phyloP scores from a whole-genome alignment of 23 tunicate genomes.

The Phallusia fumigata region DNA sequence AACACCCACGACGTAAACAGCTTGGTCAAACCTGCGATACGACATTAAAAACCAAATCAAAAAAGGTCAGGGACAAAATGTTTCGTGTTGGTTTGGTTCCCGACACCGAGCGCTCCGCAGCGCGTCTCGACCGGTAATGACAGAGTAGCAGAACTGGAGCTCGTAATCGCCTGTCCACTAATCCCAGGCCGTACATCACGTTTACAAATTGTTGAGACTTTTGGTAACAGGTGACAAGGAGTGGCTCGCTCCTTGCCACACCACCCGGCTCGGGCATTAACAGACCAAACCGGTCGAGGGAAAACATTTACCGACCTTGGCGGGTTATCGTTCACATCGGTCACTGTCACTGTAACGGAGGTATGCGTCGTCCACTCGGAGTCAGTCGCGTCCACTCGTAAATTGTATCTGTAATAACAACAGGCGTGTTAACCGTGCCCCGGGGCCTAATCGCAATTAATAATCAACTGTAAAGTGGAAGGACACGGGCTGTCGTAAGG shows the following conservation, averaged over 20 bases:
- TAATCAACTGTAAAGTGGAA: neutral
- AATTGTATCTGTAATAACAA: constrained; percentile 42
- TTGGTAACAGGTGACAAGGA: constrained; percentile 4
- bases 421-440: constrained; percentile 5
- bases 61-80: neutral
- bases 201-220: neutral
- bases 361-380: constrained; percentile 51
- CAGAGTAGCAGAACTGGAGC: neutral
- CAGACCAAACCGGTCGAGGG: neutral
- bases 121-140: neutral
- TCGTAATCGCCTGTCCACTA: neutral
- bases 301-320: constrained; percentile 44
- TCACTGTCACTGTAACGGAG: constrained; percentile 41
- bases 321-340: constrained; percentile 71
- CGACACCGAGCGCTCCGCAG: neutral
- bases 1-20: constrained; percentile 21
- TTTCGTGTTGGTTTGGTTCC: neutral
- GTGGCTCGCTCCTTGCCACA: neutral
- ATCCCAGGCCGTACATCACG: neutral
- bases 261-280: neutral
- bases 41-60: neutral
- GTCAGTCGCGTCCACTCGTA: constrained; percentile 52
- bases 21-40: constrained; percentile 25
- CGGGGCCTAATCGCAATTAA: neutral
- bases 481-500: neutral